Conservation (phyloP, 92 coral and sea anemone species). For the Zoanthus gigantus region DNA sequence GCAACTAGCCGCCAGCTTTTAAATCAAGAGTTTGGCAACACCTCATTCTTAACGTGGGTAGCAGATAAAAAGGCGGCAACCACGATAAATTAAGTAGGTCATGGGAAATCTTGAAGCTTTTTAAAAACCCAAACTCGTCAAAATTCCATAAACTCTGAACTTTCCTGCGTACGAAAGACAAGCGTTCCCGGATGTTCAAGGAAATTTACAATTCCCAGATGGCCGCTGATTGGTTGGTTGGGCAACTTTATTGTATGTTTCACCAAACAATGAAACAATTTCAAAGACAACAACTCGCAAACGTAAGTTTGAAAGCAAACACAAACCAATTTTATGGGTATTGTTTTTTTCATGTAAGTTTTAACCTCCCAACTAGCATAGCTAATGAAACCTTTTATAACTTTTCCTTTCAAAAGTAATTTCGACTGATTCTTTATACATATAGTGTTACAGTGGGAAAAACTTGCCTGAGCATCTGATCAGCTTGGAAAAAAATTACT, state of each 20-base stretch:
- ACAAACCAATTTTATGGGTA: conserved; percentile 27
- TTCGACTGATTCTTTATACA: not conserved
- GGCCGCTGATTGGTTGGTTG: conserved; percentile 34
- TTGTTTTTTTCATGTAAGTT: not conserved
- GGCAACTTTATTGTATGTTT: conserved; percentile 23
- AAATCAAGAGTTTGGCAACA: conserved; percentile 24
- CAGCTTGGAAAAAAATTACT: not conserved
- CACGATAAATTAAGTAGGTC: conserved; percentile 15
- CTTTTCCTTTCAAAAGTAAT: not conserved
- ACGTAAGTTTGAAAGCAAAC: conserved; percentile 39
- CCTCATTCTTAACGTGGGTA: conserved; percentile 32
- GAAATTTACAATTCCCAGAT: conserved; percentile 32
- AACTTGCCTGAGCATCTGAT: not conserved
- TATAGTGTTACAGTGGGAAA: not conserved
- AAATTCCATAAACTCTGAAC: conserved; percentile 39
- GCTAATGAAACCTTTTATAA: not conserved
- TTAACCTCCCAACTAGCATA: not conserved
- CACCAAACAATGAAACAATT: conserved; percentile 26
- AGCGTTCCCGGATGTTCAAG: conserved; percentile 44
- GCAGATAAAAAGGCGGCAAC: not conserved
- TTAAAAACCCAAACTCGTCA: conserved; percentile 23
- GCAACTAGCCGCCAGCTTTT: conserved; percentile 65
- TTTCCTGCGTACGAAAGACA: conserved; percentile 16
- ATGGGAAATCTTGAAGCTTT: conserved; percentile 26
- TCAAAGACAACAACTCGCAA: conserved; percentile 26